These are phyloP conservation scores for Physella acuta DNA, from an alignment of 1,140 invertebrate genomes.

Conservation along the genomic window DNA sequence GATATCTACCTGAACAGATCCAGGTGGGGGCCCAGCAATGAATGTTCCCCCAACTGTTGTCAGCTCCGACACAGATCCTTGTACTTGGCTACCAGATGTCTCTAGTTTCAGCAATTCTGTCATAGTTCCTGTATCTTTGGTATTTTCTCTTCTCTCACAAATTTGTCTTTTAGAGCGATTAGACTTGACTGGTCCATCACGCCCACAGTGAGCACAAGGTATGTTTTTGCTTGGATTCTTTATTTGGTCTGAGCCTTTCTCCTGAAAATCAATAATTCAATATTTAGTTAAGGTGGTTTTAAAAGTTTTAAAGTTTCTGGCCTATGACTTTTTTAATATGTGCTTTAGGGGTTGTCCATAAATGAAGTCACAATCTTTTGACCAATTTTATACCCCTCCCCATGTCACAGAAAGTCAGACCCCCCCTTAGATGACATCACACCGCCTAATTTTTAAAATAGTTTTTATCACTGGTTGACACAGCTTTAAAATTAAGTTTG, in stretches of 20 bases:
- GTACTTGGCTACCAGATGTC: not conserved
- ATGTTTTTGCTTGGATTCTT: not conserved
- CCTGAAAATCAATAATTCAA: too few relatives aligned
- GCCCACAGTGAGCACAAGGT: constrained; percentile 9
- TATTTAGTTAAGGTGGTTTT: too few relatives aligned
- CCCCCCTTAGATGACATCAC: too few relatives aligned
- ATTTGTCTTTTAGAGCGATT: not conserved
- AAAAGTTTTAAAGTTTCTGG: too few relatives aligned
- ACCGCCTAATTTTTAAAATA: too few relatives aligned
- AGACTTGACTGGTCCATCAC: constrained; percentile 1
- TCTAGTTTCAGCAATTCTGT: not conserved
- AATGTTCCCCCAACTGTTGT: constrained; percentile 2
- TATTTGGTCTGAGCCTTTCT: not conserved
- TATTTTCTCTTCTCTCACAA: not conserved
- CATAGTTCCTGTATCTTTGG: constrained; percentile 3
- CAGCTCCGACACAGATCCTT: not conserved
- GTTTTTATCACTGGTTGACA: too few relatives aligned
- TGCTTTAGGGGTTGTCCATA: too few relatives aligned
- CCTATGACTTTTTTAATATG: too few relatives aligned
- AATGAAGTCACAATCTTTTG: too few relatives aligned
- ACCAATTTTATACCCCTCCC: too few relatives aligned
- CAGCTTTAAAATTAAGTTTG: too few relatives aligned
- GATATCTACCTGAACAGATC: not conserved
- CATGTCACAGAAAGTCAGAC: too few relatives aligned
- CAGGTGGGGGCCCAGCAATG: constrained; percentile 1